Base-by-base conservation (phyloP, 2,797 vertebrate genomes). In the Molothrus aeneus region DNA sequence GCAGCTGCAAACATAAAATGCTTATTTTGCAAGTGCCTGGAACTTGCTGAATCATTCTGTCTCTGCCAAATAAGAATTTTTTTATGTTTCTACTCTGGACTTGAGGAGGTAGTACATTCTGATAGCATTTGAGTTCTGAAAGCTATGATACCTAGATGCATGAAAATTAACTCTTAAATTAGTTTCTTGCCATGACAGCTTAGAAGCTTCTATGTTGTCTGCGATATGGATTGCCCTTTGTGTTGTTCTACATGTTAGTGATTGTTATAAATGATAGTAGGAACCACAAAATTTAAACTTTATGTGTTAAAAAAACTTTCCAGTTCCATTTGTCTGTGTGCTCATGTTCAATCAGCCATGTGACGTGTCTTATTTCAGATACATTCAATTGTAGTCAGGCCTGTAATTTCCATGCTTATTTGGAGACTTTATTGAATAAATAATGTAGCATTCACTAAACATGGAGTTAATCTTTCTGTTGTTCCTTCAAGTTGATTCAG, bases 291-390 rank as follows among this genome's bases (percentile, higher is more conserved):
- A 66, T 73, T 90, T 88, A 91, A 77, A 82, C 47, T 87, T 94
- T 84, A 80, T 81, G 42, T 95, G 91, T 95, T 94, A 69, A 96
- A 92, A 82, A 86, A 38, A 7, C 26, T 87, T 95, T 96, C 86
- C 86, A 88, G 51, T 81, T 95, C 94, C 95, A 97, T 97, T 91
- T 96, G 93, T 96, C 79, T 95, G 80, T 94, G 94, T 97, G 92
- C 74, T 96, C 10, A 56, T 96, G 88, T 90, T 96, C 91, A 81
- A 95, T 84, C 96, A 93, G 70, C 77, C 90, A 91, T 96, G 90
- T 96, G 95, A 95, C 17, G 32, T 80, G 82, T 96, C 92, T 95
- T 89, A 75, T 90, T 96, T 95, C 63, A 82, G 87, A 86, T 85
- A 66, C 70, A 93, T 93, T 92, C 34, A 65, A 95, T 96, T 96